Evolutionary conservation across 1,140 invertebrate species (phyloP).

Genomic region (Chironomus striatipennis): DNA sequence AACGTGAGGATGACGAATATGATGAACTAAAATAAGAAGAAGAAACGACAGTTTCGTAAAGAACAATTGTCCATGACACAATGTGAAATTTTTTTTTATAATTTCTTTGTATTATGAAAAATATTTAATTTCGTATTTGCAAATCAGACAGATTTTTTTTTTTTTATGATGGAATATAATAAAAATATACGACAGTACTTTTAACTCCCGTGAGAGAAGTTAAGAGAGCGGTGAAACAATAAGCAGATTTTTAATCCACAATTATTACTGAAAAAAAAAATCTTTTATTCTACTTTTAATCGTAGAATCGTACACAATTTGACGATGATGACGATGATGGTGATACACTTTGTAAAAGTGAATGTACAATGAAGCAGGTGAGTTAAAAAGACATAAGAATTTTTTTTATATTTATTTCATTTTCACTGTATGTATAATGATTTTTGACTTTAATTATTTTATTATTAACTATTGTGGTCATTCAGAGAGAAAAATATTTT

Average conservation of each 20-base stretch:
- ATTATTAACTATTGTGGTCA: conserved; percentile 14
- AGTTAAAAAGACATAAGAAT: neutral
- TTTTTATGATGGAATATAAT: neutral
- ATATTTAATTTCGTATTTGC: neutral
- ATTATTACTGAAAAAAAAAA: neutral
- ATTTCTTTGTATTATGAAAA: neutral
- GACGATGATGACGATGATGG: neutral
- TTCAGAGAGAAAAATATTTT: neutral
- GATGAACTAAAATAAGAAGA: neutral
- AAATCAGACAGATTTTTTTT: neutral
- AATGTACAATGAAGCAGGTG: conserved; percentile 15
- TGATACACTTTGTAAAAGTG: conserved; percentile 11
- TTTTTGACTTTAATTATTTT: conserved; percentile 15
- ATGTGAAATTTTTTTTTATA: neutral
- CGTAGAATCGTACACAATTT: conserved; percentile 9
- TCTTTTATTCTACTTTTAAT: neutral
- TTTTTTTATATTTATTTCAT: no score
- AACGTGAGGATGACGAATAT: neutral
- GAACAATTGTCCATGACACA: neutral
- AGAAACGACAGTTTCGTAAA: neutral
- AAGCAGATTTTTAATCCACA: neutral
- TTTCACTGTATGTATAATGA: neutral
- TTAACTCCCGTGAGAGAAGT: no score
- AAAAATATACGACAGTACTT: no score
- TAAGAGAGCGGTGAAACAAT: no score